Conservation (phyloP, 2,888 invertebrate species). For the Caenorhabditis panamensis region DNA sequence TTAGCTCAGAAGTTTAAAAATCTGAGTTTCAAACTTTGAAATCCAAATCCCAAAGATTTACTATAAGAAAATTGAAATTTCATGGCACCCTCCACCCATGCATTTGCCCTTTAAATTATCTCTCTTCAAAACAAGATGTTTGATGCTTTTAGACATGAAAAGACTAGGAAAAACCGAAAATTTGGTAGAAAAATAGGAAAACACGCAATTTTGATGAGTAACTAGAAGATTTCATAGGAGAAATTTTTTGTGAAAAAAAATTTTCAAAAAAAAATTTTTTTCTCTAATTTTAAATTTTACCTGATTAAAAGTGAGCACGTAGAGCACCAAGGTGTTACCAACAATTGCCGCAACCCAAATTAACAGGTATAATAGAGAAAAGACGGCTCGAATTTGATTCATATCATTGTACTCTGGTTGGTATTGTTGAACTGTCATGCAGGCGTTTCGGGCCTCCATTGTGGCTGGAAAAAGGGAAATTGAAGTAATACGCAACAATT, state of each 20-base stretch:
- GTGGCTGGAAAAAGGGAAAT: neutral
- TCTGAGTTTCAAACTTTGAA: neutral
- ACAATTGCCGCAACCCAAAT: constrained; percentile 77
- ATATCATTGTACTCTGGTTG: constrained; percentile 54
- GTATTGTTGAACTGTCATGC: constrained; percentile 51
- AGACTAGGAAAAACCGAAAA: constrained; percentile 33
- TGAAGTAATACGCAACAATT: neutral
- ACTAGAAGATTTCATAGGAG: neutral
- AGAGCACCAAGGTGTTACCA: constrained; percentile 78
- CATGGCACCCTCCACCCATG: no score
- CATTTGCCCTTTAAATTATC: constrained; percentile 28
- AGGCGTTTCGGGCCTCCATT: constrained; percentile 50
- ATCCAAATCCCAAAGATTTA: no score
- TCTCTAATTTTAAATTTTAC: constrained; percentile 50
- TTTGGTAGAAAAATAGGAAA: constrained; percentile 37
- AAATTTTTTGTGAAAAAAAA: no score
- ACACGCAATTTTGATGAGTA: constrained; percentile 40
- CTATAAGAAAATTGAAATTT: constrained; percentile 2
- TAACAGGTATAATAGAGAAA: constrained; percentile 77
- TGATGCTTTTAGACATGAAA: constrained; percentile 19
- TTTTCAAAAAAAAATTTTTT: neutral
- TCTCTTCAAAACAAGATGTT: constrained; percentile 23
- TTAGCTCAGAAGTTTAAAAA: neutral
- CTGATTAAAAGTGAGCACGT: constrained; percentile 78
- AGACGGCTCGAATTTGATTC: constrained; percentile 65